These are phyloP conservation scores for Melanocharis versteri DNA, from an alignment of 2,113 vertebrate genomes.

Conservation along the genomic window DNA sequence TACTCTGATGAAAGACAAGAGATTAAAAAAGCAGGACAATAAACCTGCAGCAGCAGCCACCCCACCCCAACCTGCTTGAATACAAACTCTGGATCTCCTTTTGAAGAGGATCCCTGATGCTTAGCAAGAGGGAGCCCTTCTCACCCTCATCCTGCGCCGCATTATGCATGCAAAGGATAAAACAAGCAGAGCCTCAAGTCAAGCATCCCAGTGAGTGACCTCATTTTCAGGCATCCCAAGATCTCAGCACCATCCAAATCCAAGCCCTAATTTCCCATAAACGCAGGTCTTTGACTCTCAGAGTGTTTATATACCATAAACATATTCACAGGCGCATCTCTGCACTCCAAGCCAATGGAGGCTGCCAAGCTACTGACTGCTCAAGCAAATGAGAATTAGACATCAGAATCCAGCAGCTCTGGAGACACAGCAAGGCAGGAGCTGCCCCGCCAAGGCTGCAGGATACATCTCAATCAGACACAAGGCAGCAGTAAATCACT, in stretches of 20 bases:
- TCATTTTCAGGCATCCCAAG: not conserved
- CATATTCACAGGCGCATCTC: not conserved
- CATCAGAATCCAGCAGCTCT: not conserved
- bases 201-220: not conserved
- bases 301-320: not conserved
- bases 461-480: slow-evolving; percentile 30
- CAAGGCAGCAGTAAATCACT: not conserved
- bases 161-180: not conserved
- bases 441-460: not conserved
- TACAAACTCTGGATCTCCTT: not conserved
- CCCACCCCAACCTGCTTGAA: not conserved
- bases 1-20: not conserved
- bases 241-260: not conserved
- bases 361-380: not conserved
- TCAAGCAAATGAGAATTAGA: not conserved
- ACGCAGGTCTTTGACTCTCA: not conserved
- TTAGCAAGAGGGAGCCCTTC: not conserved
- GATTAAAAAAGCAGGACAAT: not conserved
- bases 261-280: not conserved
- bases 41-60: not conserved
- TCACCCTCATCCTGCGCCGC: not conserved
- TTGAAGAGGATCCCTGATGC: not conserved
- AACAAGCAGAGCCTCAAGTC: not conserved
- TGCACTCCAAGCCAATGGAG: not conserved
- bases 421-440: not conserved